Evolutionary conservation across 30 jellyfish, hydroid and myxozoan species (phyloP), one percentile per base, ranked within the genome.

Genomic region (Aurelia aurita complex sp. Pacific): DNA sequence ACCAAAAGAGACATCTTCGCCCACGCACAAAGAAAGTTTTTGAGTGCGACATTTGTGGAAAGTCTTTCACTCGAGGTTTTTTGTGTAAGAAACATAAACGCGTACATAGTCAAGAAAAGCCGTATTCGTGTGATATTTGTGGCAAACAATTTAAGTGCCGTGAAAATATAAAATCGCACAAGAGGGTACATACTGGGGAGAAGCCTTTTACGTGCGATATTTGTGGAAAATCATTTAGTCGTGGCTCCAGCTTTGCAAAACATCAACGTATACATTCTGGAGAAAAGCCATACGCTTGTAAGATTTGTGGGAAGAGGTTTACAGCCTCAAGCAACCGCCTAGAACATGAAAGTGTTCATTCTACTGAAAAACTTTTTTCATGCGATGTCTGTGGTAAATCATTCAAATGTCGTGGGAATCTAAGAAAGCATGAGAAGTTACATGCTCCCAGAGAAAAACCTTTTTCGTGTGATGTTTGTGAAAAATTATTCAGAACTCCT

Each of bases 231-330:
- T 55, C 67, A 55, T 81, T 81, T 69, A 81, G 76, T 17, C 73
- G 81, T 23, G 33, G 77, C 11, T 50, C 83, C 19, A 60, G 81
- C 63, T 82, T 81, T 12, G 38, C 76, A 19, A 63, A 75, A 29
- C 90, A 81, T 59, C 67, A 65, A 65, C 61, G 51, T 71, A 68
- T 69, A 1, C 90, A 81, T 35, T 54, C 50, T 51, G 90, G 74
- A 34, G 81, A 81, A 23, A 81, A 38, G 76, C 83, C 90, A 29
- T 69, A 67, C 46, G 64, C 83, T 2, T 81, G 90, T 81, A 82
- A 68, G 43, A 19, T 81, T 7, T 81, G 90, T 32, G 90, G 84
- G 18, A 81, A 81, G 53, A 4, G 82, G 13, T 81, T 67, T 40
- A 35, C 54, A 62, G 59, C 71, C n/a, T 55, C 80, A 17, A 64